phyloP scores from a whole-genome alignment of 2,888 invertebrate species.

The Petrolisthes manimaculis region DNA sequence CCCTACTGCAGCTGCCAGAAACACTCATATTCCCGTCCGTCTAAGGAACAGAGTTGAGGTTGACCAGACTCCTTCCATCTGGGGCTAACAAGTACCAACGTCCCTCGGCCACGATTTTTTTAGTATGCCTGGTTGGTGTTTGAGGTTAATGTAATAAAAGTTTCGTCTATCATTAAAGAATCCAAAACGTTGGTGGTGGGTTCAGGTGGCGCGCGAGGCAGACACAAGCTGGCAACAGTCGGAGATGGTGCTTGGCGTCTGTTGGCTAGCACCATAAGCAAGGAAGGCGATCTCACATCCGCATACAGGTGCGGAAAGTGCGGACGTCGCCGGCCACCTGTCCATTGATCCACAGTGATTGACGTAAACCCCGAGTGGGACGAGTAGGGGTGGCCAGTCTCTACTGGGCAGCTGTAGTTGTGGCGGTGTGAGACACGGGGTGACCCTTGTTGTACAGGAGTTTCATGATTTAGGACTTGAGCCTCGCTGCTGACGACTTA shows the following conservation, averaged over 20 bases:
- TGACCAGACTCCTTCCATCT: not conserved
- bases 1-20: not conserved
- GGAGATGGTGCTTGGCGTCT: slow-evolving; percentile 29
- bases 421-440: not conserved
- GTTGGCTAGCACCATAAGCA: slow-evolving; percentile 36
- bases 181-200: not conserved
- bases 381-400: not conserved
- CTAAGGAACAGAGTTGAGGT: not conserved
- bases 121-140: too few species aligned
- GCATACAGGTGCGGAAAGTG: slow-evolving; percentile 58
- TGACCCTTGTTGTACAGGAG: not conserved
- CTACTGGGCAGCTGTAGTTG: not conserved
- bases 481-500: too few species aligned
- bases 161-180: too few species aligned
- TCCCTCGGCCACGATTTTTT: too few species aligned
- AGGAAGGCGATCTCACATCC: slow-evolving; percentile 49
- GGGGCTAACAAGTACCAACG: too few species aligned
- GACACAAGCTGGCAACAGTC: slow-evolving; percentile 46
- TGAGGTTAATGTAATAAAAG: too few species aligned
- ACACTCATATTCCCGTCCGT: not conserved
- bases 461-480: too few species aligned
- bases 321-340: slow-evolving; percentile 57
- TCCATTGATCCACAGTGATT: slow-evolving; percentile 52
- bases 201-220: slow-evolving; percentile 10
- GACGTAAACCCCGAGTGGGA: slow-evolving; percentile 24